These are phyloP conservation scores for Ovis canadensis DNA, from an alignment of 2,113 vertebrate genomes.

Conservation along the genomic window DNA sequence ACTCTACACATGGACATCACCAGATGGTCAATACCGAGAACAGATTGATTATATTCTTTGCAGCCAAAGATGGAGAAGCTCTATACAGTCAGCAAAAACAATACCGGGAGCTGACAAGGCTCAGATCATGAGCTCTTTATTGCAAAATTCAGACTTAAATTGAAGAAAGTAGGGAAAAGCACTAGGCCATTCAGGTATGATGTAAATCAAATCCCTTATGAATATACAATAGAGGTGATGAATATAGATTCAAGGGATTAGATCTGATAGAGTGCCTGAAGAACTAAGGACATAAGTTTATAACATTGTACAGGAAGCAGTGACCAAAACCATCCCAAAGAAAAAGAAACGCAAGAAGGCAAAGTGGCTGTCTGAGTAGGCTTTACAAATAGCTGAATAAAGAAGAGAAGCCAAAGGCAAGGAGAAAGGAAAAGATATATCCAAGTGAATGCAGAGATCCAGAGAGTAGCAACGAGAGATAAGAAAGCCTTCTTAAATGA, in stretches of 20 bases:
- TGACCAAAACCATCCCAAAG: not conserved
- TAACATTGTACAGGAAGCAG: not conserved
- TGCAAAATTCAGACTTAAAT: not conserved
- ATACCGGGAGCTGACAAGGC: not conserved
- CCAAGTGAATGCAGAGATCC: not conserved
- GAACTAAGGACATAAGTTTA: not conserved
- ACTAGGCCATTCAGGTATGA: not conserved
- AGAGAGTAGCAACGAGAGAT: not conserved
- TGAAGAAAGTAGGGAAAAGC: not conserved
- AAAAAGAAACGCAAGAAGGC: not conserved
- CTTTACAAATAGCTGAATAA: not conserved
- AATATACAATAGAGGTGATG: not conserved
- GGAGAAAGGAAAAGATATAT: not conserved
- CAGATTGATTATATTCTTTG: not conserved
- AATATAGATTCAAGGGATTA: not conserved
- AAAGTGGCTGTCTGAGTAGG: not conserved
- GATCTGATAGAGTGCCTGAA: not conserved
- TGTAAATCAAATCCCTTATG: not conserved
- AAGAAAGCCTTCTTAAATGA: not conserved
- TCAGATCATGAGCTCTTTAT: not conserved
- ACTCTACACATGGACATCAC: not conserved
- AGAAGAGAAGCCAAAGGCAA: not conserved
- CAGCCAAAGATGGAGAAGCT: not conserved
- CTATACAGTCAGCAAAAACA: not conserved
- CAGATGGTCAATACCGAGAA: not conserved